These are phyloP conservation scores for Paralichthys olivaceus DNA, from an alignment of 2,113 vertebrate species.

Conservation along the genomic window DNA sequence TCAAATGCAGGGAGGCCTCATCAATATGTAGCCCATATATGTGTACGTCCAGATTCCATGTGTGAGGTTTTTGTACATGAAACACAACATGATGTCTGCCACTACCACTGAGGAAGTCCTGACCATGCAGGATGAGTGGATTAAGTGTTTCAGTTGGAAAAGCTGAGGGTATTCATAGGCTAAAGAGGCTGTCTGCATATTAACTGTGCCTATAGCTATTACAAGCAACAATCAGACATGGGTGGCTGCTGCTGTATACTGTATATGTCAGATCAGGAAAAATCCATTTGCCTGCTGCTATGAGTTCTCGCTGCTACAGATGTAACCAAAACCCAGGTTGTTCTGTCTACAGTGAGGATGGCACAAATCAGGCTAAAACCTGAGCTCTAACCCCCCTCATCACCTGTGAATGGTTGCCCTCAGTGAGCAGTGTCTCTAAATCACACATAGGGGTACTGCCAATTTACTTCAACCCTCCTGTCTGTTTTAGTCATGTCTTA, in stretches of 20 bases:
- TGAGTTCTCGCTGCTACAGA: slow-evolving; percentile 30
- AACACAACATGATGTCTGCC: neutral
- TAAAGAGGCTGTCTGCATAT: slow-evolving; percentile 36
- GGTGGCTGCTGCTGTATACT: slow-evolving; percentile 24
- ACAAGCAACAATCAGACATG: slow-evolving; percentile 43
- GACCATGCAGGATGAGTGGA: neutral
- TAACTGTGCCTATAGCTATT: slow-evolving; percentile 6
- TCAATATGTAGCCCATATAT: neutral
- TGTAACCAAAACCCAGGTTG: slow-evolving; percentile 24
- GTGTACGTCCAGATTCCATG: neutral
- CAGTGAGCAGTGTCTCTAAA: slow-evolving; percentile 46
- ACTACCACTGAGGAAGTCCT: slow-evolving; percentile 8
- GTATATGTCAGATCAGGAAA: slow-evolving; percentile 38
- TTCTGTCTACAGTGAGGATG: slow-evolving; percentile 17
- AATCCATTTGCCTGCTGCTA: slow-evolving; percentile 5
- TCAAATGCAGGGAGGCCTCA: slow-evolving; percentile 15
- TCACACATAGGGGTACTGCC: slow-evolving; percentile 57
- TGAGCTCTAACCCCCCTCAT: slow-evolving; percentile 37
- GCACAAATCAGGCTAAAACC: slow-evolving; percentile 7
- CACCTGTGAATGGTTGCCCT: slow-evolving; percentile 45
- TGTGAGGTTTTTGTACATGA: neutral
- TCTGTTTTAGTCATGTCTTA: slow-evolving; percentile 64
- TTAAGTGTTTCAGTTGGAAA: slow-evolving; percentile 8
- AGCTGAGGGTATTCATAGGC: slow-evolving; percentile 6
- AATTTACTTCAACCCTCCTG: slow-evolving; percentile 57